Evolutionary conservation across 1,140 invertebrate genomes (phyloP), one percentile per base, ranked within the genome.

Genomic region (Philaenus spumarius): DNA sequence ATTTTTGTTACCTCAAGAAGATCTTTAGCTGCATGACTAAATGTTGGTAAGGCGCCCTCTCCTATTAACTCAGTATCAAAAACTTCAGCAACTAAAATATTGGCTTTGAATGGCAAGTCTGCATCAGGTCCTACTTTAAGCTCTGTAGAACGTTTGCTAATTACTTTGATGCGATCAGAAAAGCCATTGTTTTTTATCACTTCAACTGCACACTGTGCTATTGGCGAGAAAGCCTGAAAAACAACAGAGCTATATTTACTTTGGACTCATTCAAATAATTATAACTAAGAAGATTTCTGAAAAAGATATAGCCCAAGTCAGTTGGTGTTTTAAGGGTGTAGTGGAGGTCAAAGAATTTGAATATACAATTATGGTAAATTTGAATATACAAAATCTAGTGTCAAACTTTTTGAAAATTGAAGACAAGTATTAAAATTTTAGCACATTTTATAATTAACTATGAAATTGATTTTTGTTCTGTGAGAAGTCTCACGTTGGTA

Each of bases 41-140:
- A 99, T 34, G 93, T 96, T 30, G 80, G 78, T 1, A 98, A 78
- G 3, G 95, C 95, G 50, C 95, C 89, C 79, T 97, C 95, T 6
- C 94, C 96, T 69, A 98, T 98, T 15, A 98, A 75, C 77, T 99
- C 97, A 2, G 96, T 98, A 73, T 98, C 96, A 81, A 98, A 96
- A 6, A 98, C 89, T 81, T 99, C 97, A 1, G 95, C 93, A 0
- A 98, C 93, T 47, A 99, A 79, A 64, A 99, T 87, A 77, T 98
- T 97, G 3, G 92, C 92, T 69, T 80, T 81, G n/a, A 82, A 72
- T 35, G 78, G 71, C 78, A 98, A 79, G 73, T 96, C 93, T 24
- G 81, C 78, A 67, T 79, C 77, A 62, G 79, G 72, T 3, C 92
- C 92, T 37, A 97, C 83, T 56, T 74, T 84, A n/a, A 98, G 74